Evolutionary conservation across 2,113 vertebrate genomes (phyloP), one percentile per base, ranked within the genome.

Genomic region (Morone chrysops): DNA sequence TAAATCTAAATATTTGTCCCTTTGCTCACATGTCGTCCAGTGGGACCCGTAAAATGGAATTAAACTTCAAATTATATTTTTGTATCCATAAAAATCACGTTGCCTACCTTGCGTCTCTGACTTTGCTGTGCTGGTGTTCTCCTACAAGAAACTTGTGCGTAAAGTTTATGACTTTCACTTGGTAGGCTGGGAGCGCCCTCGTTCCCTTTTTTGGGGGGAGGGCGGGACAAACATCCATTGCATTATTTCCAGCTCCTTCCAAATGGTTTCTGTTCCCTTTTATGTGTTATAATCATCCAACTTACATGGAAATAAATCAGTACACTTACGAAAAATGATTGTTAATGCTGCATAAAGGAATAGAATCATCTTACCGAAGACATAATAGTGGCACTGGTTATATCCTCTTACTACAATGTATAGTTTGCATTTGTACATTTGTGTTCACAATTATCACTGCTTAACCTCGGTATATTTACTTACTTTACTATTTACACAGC

Each of bases 141-240:
- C 70, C 74, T 12, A 51, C 17, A 60, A 12, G 71, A 65, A 87
- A 89, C 74, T 89, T 84, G 91, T 85, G 91, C 85, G 85, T 87
- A 78, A 93, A 94, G 89, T 93, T 89, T 48, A 6, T 75, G 80
- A 59, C 65, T 88, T 81, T 65, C 59, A 57, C 57, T 84, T 43
- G 38, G 67, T 74, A 87, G 86, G 80, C 73, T 76, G 74, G 81
- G 74, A 87, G 90, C 81, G 81, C 70, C 81, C 78, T 71, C 77
- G 22, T 69, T 75, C 54, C 63, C 38, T 38, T 61, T 62, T 73
- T 73, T 68, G 45, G 36, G 4, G 18, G 45, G 81, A 62, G 92
- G 92, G 93, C 88, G 93, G 91, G 86, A 85, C 93, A 72, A 87
- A 56, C 68, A 59, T 80, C 13, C 56, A 78, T 67, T 82, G 69